phyloP scores from a whole-genome alignment of 2,113 vertebrate genomes.

The Silurus asotus region DNA sequence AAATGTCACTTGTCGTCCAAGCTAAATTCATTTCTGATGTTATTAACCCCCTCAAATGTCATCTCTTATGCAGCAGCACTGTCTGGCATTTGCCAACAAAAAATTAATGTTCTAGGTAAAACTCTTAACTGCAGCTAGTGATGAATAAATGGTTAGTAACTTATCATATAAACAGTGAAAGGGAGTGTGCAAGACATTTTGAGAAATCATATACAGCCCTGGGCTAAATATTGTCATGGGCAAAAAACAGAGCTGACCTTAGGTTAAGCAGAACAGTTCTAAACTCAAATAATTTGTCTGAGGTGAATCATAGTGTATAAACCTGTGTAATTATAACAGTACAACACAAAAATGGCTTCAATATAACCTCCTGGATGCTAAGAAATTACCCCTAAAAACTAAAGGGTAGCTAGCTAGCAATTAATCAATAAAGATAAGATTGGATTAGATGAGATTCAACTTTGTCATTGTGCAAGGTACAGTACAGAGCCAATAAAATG shows the following conservation, averaged over 20 bases:
- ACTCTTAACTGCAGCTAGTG: background rate
- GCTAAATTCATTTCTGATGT: slow-evolving; percentile 27
- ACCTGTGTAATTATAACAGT: no score
- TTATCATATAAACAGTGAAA: background rate
- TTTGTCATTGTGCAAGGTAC: no score
- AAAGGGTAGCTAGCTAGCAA: no score
- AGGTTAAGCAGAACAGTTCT: background rate
- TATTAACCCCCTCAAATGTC: slow-evolving; percentile 42
- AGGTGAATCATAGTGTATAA: no score
- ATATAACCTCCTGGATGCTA: no score
- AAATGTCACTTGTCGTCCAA: slow-evolving; percentile 37
- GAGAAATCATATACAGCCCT: background rate
- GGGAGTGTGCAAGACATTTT: background rate
- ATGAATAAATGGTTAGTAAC: background rate
- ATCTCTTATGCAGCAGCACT: slow-evolving; percentile 26
- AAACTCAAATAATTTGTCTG: no score
- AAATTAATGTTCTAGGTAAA: background rate
- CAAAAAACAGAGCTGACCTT: background rate
- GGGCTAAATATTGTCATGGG: background rate
- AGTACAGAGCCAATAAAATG: no score
- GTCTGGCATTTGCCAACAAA: slow-evolving; percentile 35
- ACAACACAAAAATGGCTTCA: no score
- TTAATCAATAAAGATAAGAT: no score
- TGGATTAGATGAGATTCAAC: no score
- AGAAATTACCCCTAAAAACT: no score